Evolutionary conservation across 2,888 invertebrate genomes (phyloP).

Genomic region (Philaethria dido): DNA sequence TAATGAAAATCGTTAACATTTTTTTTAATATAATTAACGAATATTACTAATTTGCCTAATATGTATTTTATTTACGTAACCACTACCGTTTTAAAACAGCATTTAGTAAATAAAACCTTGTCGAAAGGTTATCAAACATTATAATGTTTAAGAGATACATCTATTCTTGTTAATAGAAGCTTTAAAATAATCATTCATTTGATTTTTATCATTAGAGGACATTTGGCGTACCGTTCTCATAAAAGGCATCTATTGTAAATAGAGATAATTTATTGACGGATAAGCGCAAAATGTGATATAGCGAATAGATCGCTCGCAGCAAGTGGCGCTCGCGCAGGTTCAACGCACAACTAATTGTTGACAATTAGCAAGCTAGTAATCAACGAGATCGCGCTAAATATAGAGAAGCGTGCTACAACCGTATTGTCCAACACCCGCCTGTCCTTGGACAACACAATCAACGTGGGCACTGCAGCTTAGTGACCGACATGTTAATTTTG

Average conservation of each 20-base stretch:
- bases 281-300: slow-evolving; percentile 20
- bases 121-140: slow-evolving; percentile 6
- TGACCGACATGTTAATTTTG: slow-evolving; percentile 7
- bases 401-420: slow-evolving; percentile 54
- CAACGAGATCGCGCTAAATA: slow-evolving; percentile 74
- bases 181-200: slow-evolving; percentile 1
- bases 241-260: neutral
- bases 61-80: neutral
- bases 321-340: slow-evolving; percentile 64
- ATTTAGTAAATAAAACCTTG: slow-evolving; percentile 1
- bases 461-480: slow-evolving; percentile 30
- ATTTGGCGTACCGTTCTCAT: neutral
- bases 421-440: slow-evolving; percentile 36
- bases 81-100: neutral
- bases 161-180: neutral
- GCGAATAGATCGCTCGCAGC: slow-evolving; percentile 30
- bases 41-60: neutral
- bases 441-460: slow-evolving; percentile 34
- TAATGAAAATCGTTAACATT: neutral
- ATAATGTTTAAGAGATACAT: too few species aligned
- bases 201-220: neutral
- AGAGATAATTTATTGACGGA: neutral
- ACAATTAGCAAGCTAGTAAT: slow-evolving; percentile 76
- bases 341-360: slow-evolving; percentile 81
- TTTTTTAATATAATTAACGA: neutral